Conservation (phyloP, 2,113 vertebrate species). For the Hippocampus guttulatus region DNA sequence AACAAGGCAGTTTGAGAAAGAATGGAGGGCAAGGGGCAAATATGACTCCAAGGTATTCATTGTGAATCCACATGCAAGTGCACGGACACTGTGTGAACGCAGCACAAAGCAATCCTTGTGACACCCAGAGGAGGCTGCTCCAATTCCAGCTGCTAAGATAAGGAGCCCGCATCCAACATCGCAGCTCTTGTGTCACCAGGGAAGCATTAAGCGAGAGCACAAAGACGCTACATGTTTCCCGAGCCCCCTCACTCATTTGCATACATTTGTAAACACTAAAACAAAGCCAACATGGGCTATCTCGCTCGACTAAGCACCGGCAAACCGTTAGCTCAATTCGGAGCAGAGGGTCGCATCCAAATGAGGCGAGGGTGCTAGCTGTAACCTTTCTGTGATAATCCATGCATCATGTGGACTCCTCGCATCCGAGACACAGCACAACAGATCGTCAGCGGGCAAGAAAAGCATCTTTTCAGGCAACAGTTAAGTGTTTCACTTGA, state of each 20-base stretch:
- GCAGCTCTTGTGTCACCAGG: slow-evolving; percentile 35
- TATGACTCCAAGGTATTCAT: slow-evolving; percentile 18
- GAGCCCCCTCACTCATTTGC: slow-evolving; percentile 40
- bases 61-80: neutral
- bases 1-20: neutral
- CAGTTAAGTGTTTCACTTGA: slow-evolving; percentile 13
- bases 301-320: slow-evolving; percentile 13
- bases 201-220: slow-evolving; percentile 36
- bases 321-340: slow-evolving; percentile 30
- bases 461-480: slow-evolving; percentile 18
- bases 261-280: slow-evolving; percentile 58
- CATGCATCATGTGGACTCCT: slow-evolving; percentile 49
- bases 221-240: slow-evolving; percentile 27
- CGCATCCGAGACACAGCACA: slow-evolving; percentile 35
- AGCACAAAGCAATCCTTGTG: slow-evolving; percentile 19
- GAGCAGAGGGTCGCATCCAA: slow-evolving; percentile 41
- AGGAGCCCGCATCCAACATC: slow-evolving; percentile 29
- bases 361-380: slow-evolving; percentile 47
- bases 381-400: slow-evolving; percentile 51
- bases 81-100: slow-evolving; percentile 1
- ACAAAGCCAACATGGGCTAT: slow-evolving; percentile 2
- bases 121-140: slow-evolving; percentile 39
- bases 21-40: neutral
- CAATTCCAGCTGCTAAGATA: slow-evolving; percentile 40
- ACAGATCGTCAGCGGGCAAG: slow-evolving; percentile 40